Percentiles rank a stretch among this genome's conserved stretches.
Evolutionary conservation across 1,140 invertebrate species (phyloP).

Genomic region (Ylistrum balloti): DNA sequence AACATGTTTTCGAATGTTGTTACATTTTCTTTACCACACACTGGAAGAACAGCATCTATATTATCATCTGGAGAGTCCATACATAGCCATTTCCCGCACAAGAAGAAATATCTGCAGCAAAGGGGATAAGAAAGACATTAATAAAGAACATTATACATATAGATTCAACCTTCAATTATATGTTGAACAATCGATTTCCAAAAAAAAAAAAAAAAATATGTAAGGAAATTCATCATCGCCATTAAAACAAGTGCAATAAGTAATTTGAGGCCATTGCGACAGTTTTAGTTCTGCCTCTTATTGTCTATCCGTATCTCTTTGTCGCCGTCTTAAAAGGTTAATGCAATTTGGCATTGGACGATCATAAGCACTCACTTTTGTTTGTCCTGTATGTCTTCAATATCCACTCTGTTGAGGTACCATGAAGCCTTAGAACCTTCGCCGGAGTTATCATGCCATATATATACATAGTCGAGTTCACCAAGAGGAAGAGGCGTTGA

Average conservation of each 20-base stretch:
- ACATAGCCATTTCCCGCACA: slow-evolving; percentile 78
- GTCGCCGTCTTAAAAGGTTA: too few relatives aligned
- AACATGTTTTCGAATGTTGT: slow-evolving; percentile 80
- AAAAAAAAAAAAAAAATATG: too few relatives aligned
- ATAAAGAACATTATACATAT: too few relatives aligned
- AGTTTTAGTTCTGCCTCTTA: too few relatives aligned
- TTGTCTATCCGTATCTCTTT: too few relatives aligned
- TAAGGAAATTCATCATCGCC: too few relatives aligned
- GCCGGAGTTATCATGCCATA: slow-evolving; percentile 82
- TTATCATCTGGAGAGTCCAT: slow-evolving; percentile 75
- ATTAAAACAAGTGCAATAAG: too few relatives aligned
- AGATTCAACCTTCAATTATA: too few relatives aligned
- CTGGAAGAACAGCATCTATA: slow-evolving; percentile 77
- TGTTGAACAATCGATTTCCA: too few relatives aligned
- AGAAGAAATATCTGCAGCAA: slow-evolving; percentile 74
- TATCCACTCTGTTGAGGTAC: slow-evolving; percentile 81
- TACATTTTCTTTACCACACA: slow-evolving; percentile 76
- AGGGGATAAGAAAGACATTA: too few relatives aligned
- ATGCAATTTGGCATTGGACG: too few relatives aligned
- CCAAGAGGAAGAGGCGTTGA: slow-evolving; percentile 74
- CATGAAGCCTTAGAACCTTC: slow-evolving; percentile 74
- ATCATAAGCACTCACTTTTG: slow-evolving; percentile 66
- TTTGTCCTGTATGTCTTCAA: slow-evolving; percentile 83
- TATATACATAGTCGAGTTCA: slow-evolving; percentile 75
- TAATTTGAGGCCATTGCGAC: too few relatives aligned